Evolutionary conservation across 2,888 invertebrate genomes (phyloP), one percentile per base, ranked within the genome.

Genomic region (Nyleta sp.): DNA sequence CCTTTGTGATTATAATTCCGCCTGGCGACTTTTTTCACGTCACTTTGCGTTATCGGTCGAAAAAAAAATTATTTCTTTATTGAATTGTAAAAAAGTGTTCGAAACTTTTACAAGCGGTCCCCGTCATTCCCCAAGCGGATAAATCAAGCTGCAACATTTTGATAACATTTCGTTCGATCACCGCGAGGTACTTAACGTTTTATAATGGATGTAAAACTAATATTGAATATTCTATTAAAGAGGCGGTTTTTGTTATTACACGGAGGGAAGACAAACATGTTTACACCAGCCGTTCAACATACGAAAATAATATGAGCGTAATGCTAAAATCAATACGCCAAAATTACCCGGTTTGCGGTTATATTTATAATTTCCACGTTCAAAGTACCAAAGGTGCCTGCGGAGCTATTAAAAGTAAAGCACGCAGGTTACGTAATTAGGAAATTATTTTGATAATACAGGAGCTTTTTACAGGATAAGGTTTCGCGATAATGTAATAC

Each of bases 1-100:
- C 44, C 70, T 71, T 71, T 60, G 60, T 52, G 35, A 52, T 60
- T 60, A 53, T 60, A 53, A 44, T 71, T 60, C 42, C 22, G 15
- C 17, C 18, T n/a, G 42, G 15, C 28, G 17, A 38, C 24, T 17
- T 55, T 68, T 42, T 57, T 18, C 22, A 40, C 11, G 20, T 13
- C 15, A 50, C 13, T 67, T 55, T 18, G 57, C 50, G 44, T 53
- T 67, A 68, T 40, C 42, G 20, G 8, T 8, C 20, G 28, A 24
- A 3, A 52, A 53, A 53, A 31, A 65, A 53, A 44, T 65, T 53
- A 65, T 64, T 52, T 64, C 42, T 52, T 17, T 52, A 64, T 64
- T 52, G 64, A 64, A 64, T 35, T 62, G 35, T 50, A 48, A 62
- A 38, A 35, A 18, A 28, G 60, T 20, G 35, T 33, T 35, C 20